Base-by-base conservation (phyloP, 2,888 invertebrate genomes). In the Mimumesa dahlbomi region DNA sequence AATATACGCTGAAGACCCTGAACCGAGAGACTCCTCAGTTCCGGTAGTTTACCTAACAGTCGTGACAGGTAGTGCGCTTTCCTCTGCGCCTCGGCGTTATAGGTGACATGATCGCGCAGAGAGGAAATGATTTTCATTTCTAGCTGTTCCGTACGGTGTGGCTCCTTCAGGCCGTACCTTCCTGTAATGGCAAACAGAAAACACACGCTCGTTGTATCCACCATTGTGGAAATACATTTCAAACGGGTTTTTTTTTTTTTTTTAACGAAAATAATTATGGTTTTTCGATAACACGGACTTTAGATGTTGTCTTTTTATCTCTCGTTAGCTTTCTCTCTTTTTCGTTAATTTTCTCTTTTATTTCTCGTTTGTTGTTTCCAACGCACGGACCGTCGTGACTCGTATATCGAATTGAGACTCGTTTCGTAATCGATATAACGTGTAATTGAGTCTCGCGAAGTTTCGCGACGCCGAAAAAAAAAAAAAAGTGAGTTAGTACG, bases 41-140 rank as follows among this genome's bases (percentile, higher is more conserved):
- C 98, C 3, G 98, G 97, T 81, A 98, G 92, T 90, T 97, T 97
- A 53, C 97, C 96, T 73, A 98, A 92, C 69, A 98, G 93, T 65
- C 96, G 93, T 84, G 98, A 97, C 92, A 98, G 97, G 91, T 97
- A 98, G 86, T 98, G 97, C 18, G 96, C 94, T 85, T 97, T 97
- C 83, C 95, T 93, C 87, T 96, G 96, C 22, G 95, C 96, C 84
- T 96, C 95, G 21, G 95, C 94, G 89, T 96, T 95, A 90, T 96
- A 96, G 16, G 97, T 98, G 87, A 98, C 97, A 91, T 99, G 98
- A 86, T 99, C 98, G 43, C 98, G 94, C 65, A 99, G 92, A 67
- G 98, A 97, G 71, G 96, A 96, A 83, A 98, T 97, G 85, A 99
- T 96, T 90, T 97, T 98, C 95, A 97, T 97, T 90, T 99, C 98